These are phyloP conservation scores for Aphis craccivora DNA, from an alignment of 1,140 invertebrate genomes.

Conservation along the genomic window DNA sequence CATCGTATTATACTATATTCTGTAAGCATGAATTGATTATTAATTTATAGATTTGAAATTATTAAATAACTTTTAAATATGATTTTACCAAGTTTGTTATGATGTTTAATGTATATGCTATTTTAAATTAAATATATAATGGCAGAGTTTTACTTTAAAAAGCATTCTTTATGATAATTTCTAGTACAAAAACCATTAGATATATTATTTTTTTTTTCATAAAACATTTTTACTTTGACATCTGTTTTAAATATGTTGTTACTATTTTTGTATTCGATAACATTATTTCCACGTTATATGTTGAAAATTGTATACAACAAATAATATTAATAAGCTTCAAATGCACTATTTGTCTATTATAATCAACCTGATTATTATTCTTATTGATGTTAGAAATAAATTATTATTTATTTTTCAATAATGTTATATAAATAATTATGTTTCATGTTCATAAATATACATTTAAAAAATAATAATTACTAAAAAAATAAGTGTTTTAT, in stretches of 20 bases:
- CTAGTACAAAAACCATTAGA: neutral
- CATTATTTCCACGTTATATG: neutral
- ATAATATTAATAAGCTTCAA: neutral
- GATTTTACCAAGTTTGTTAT: neutral
- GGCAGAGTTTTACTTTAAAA: neutral
- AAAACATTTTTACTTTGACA: neutral
- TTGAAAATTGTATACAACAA: neutral
- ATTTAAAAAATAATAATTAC: neutral
- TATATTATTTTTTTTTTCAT: neutral
- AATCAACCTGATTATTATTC: neutral
- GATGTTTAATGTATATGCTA: neutral
- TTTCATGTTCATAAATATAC: constrained; percentile 28
- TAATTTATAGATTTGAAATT: neutral
- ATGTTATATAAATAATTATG: constrained; percentile 25
- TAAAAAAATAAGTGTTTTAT: neutral
- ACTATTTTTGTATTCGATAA: constrained; percentile 6
- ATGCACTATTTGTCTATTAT: neutral
- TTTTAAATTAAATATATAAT: neutral
- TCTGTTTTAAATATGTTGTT: neutral
- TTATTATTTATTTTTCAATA: constrained; percentile 39
- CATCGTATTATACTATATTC: neutral
- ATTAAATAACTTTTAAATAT: neutral
- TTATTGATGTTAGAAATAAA: constrained; percentile 28
- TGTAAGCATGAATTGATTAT: neutral
- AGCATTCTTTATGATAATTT: neutral